Percentiles rank a stretch among this genome's conserved stretches.
phyloP scores from a whole-genome alignment of 1,140 invertebrate species.

The Drepana arcuata region DNA sequence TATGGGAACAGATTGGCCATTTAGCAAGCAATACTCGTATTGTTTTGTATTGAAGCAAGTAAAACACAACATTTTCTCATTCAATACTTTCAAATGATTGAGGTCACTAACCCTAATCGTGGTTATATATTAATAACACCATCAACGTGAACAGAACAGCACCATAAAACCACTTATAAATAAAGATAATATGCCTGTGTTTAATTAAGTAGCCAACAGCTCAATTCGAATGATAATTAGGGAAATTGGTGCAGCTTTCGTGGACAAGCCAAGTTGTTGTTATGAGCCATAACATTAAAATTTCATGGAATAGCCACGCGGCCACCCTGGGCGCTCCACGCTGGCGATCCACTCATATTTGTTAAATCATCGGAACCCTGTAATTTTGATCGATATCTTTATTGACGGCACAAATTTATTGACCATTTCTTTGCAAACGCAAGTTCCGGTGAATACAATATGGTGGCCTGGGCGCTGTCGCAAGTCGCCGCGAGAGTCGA shows the following conservation, averaged over 20 bases:
- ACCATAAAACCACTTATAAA: conserved; percentile 33
- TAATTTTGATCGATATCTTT: conserved; percentile 72
- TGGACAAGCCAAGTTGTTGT: conserved; percentile 46
- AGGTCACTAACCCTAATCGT: conserved; percentile 35
- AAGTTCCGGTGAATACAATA: conserved; percentile 51
- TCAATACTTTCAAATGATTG: conserved; percentile 22
- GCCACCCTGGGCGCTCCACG: conserved; percentile 45
- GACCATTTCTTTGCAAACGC: conserved; percentile 61
- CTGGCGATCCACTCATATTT: conserved; percentile 55
- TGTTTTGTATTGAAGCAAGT: too few species aligned
- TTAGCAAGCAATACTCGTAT: conserved; percentile 12
- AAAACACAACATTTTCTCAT: too few species aligned
- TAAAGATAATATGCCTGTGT: conserved; percentile 34
- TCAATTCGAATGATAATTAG: conserved; percentile 44
- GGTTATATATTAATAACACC: conserved; percentile 16
- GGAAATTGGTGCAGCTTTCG: conserved; percentile 44
- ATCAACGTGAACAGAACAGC: conserved; percentile 20
- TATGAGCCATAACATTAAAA: conserved; percentile 48
- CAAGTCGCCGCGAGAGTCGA: conserved; percentile 33
- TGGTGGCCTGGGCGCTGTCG: conserved; percentile 39
- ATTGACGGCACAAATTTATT: conserved; percentile 65
- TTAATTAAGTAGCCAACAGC: conserved; percentile 43
- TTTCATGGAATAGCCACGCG: conserved; percentile 54
- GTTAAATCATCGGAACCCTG: conserved; percentile 66
- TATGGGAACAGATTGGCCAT: background rate